A percentile compares a stretch with the other conserved stretches of the same genome.
Evolutionary conservation across 2,888 invertebrate genomes (phyloP).

Genomic region (Diadegma fenestrale): DNA sequence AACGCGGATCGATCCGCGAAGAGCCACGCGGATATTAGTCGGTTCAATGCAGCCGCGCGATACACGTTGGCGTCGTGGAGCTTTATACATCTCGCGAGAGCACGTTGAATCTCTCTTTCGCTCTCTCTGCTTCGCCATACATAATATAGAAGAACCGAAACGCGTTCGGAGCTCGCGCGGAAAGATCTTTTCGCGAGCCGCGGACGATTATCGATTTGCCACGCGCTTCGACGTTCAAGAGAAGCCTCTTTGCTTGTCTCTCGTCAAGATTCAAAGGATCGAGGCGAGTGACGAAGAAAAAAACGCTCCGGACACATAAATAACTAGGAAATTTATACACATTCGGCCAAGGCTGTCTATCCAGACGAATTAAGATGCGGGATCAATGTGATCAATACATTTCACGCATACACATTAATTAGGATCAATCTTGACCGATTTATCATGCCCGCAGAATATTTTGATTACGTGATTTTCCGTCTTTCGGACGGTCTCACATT

Average conservation of each 20-base stretch:
- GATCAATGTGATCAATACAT: neutral
- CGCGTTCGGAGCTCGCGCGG: slow-evolving; percentile 40
- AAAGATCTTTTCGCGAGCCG: slow-evolving; percentile 64
- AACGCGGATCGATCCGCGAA: slow-evolving; percentile 73
- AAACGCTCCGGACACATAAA: neutral
- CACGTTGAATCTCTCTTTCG: too few species aligned
- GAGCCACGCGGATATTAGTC: slow-evolving; percentile 41
- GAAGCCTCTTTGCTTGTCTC: slow-evolving; percentile 29
- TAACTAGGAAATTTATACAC: neutral
- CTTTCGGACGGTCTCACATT: too few species aligned
- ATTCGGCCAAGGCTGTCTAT: neutral
- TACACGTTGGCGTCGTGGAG: slow-evolving; percentile 6
- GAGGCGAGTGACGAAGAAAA: slow-evolving; percentile 17
- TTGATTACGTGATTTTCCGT: neutral
- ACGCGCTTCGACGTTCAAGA: slow-evolving; percentile 77
- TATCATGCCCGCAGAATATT: neutral
- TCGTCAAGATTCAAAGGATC: slow-evolving; percentile 33
- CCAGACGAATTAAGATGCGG: neutral
- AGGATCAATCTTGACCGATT: neutral
- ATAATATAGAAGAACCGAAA: slow-evolving; percentile 27
- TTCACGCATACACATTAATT: neutral
- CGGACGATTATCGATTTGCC: slow-evolving; percentile 81
- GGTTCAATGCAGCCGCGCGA: slow-evolving; percentile 15
- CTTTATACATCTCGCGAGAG: slow-evolving; percentile 25
- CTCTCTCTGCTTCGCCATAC: neutral